Evolutionary conservation across 2,888 invertebrate species (phyloP).

Genomic region (Leptopilina syphax): DNA sequence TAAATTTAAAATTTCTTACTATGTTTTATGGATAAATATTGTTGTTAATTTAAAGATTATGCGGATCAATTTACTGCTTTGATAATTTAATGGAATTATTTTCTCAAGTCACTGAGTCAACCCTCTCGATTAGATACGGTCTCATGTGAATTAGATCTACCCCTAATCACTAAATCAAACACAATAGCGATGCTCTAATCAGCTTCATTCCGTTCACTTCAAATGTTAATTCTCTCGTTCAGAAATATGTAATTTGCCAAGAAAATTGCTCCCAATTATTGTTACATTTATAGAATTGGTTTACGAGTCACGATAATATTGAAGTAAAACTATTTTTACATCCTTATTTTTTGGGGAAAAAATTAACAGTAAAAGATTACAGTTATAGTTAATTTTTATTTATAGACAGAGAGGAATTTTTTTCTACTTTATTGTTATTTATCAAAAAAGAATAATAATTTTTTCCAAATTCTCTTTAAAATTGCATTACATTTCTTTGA

Average conservation of each 20-base stretch:
- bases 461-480: background rate
- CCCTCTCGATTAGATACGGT: background rate
- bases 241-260: conserved; percentile 1
- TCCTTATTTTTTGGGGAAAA: too few relatives aligned
- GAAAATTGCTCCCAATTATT: background rate
- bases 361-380: too few relatives aligned
- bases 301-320: too few relatives aligned
- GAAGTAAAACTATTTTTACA: too few relatives aligned
- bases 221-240: background rate
- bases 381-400: too few relatives aligned
- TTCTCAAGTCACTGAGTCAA: background rate
- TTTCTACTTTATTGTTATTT: too few relatives aligned
- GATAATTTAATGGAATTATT: background rate
- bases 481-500: background rate
- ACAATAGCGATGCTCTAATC: conserved; percentile 8
- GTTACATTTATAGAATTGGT: background rate
- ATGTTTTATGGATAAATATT: too few relatives aligned
- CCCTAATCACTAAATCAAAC: conserved; percentile 6
- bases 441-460: background rate
- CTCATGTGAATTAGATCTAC: conserved; percentile 1
- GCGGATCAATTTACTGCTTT: background rate
- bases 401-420: too few relatives aligned
- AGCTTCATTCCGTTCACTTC: conserved; percentile 5
- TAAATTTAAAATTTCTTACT: too few relatives aligned
- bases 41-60: background rate